phyloP scores from a whole-genome alignment of 2,888 invertebrate species.

The Lymantria dispar region DNA sequence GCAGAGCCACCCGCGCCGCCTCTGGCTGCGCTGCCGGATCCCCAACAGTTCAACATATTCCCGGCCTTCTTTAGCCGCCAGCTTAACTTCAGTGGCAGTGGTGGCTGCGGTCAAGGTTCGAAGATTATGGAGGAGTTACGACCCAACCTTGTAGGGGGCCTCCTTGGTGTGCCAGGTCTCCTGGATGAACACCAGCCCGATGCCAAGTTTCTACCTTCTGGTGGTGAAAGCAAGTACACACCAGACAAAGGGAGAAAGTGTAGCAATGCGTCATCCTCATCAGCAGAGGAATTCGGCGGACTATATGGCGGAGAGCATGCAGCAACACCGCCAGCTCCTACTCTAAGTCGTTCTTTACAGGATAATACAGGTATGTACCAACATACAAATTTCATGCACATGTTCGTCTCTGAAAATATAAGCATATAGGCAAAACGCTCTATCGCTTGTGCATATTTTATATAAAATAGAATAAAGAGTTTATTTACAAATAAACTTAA shows the following conservation, averaged over 20 bases:
- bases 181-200: slow-evolving; percentile 88
- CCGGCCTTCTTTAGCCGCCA: slow-evolving; percentile 95
- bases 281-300: slow-evolving; percentile 94
- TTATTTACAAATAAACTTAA: too few species aligned
- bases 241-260: slow-evolving; percentile 86
- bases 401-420: too few species aligned
- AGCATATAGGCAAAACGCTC: too few species aligned
- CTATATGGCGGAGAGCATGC: slow-evolving; percentile 90
- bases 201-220: slow-evolving; percentile 80
- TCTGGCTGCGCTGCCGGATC: slow-evolving; percentile 84
- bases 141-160: slow-evolving; percentile 90
- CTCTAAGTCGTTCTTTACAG: slow-evolving; percentile 79
- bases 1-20: slow-evolving; percentile 77
- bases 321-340: slow-evolving; percentile 85
- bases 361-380: slow-evolving; percentile 80
- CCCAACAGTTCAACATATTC: slow-evolving; percentile 95
- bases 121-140: slow-evolving; percentile 94
- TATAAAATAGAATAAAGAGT: too few species aligned
- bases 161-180: slow-evolving; percentile 89
- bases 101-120: slow-evolving; percentile 86
- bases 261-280: slow-evolving; percentile 88
- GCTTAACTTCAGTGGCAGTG: slow-evolving; percentile 89
- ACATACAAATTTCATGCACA: neutral
- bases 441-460: too few species aligned
- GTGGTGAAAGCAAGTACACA: slow-evolving; percentile 81